Base-by-base conservation (phyloP, 2,113 vertebrate genomes). In the Notothenia coriiceps region DNA sequence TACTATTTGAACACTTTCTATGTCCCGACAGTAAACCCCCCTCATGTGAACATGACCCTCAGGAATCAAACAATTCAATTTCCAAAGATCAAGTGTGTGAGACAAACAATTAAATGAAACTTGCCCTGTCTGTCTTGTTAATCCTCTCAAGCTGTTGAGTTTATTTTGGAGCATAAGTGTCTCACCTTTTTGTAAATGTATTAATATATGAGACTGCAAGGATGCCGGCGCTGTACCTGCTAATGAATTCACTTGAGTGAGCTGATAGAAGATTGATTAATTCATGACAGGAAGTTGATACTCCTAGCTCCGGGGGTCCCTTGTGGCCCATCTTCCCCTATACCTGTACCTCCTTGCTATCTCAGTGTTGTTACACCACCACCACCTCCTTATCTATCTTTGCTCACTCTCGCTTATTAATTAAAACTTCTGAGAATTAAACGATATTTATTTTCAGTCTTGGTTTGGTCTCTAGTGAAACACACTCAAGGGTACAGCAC, bases 231-330 rank as follows among this genome's bases (percentile, higher is more conserved):
- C 77, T 63, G 72, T 67, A 89, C 57, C 79, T 91, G 93, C 85
- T 94, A 95, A 94, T 92, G 83, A 93, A 94, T 95, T 94, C 90
- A 89, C 82, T 49, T 59, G 84, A 82, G 80, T 81, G 70, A 88
- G 56, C 70, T 60, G 87, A 40, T 65, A 69, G 60, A 77, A 71
- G 86, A 74, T 59, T 91, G 79, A 89, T 93, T 89, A 87, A 90
- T 90, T 89, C 89, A 86, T 91, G 78, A 88, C 91, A 93, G 86
- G 82, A 88, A 89, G 78, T 68, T 77, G 75, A 90, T 87, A 67
- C 78, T 88, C 84, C 83, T 8, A 85, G 86, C 88, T 82, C 85
- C 4, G 59, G 70, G 56, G 77, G 74, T 86, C 90, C 87, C 84
- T 44, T 4, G 84, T 75, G 85, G 60, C 84, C 86, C 85, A 71